A percentile compares a stretch with the other conserved stretches of the same genome.
These are phyloP conservation scores for Macrosteles quadrilineatus DNA, from an alignment of 1,140 invertebrate genomes.

Conservation along the genomic window DNA sequence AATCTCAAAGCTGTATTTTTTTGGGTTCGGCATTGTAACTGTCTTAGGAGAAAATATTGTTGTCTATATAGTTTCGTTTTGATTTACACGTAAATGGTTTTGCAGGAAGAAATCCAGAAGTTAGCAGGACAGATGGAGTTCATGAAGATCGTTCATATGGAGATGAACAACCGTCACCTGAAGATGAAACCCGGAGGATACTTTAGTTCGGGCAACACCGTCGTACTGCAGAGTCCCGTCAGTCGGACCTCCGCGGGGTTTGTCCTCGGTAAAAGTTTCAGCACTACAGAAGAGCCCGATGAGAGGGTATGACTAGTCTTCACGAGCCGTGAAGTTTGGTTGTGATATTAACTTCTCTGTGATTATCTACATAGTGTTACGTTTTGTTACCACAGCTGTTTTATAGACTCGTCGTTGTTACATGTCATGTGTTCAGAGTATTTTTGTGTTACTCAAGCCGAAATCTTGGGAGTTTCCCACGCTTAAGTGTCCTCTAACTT, in stretches of 20 bases:
- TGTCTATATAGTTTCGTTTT: too few species aligned
- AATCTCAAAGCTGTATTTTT: too few species aligned
- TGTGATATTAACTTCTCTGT: conserved; percentile 32
- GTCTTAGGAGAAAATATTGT: too few species aligned
- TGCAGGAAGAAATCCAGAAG: conserved; percentile 85
- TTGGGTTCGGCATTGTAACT: too few species aligned
- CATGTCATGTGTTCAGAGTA: background rate
- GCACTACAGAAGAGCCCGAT: conserved; percentile 41
- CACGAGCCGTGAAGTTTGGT: conserved; percentile 49
- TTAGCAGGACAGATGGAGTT: conserved; percentile 88
- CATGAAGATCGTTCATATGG: conserved; percentile 92
- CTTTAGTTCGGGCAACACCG: conserved; percentile 59
- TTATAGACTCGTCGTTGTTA: background rate
- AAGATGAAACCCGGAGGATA: conserved; percentile 80
- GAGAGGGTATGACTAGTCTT: conserved; percentile 54
- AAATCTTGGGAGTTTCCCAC: too few species aligned
- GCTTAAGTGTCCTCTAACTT: too few species aligned
- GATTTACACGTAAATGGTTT: too few species aligned
- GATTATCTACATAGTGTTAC: conserved; percentile 8
- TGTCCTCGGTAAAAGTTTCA: conserved; percentile 26
- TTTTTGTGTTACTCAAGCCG: too few species aligned
- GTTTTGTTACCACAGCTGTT: conserved; percentile 1
- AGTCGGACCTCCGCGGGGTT: conserved; percentile 19
- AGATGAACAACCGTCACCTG: conserved; percentile 85
- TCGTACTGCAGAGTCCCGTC: conserved; percentile 50